Evolutionary conservation across 2,113 vertebrate genomes (phyloP).

Genomic region (human): DNA sequence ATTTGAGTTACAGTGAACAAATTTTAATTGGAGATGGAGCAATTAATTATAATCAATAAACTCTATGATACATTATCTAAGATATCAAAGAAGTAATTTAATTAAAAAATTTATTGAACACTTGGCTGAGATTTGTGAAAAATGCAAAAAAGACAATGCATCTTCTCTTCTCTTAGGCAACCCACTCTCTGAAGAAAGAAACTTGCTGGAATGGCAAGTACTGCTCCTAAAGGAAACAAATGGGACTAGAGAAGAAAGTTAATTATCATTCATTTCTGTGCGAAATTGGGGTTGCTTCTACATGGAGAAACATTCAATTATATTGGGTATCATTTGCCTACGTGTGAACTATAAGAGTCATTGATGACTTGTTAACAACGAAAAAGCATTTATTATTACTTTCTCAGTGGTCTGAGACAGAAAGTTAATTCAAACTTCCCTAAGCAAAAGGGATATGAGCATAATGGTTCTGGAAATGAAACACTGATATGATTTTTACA

Average conservation of each 20-base stretch:
- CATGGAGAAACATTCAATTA: background rate
- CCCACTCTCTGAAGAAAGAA: background rate
- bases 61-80: background rate
- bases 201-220: background rate
- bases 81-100: conserved; percentile 48
- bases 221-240: background rate
- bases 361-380: background rate
- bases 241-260: background rate
- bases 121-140: conserved; percentile 36
- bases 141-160: background rate
- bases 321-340: background rate
- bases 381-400: background rate
- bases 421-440: background rate
- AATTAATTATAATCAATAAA: conserved; percentile 58
- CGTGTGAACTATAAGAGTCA: background rate
- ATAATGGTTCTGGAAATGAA: background rate
- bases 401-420: background rate
- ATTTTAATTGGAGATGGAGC: conserved; percentile 49
- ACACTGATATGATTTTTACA: background rate
- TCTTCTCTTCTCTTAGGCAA: background rate
- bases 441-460: background rate
- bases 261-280: background rate
- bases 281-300: background rate
- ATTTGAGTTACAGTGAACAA: background rate
- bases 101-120: conserved; percentile 56